phyloP scores from a whole-genome alignment of 2,888 invertebrate genomes.

The Andrena bicolor region DNA sequence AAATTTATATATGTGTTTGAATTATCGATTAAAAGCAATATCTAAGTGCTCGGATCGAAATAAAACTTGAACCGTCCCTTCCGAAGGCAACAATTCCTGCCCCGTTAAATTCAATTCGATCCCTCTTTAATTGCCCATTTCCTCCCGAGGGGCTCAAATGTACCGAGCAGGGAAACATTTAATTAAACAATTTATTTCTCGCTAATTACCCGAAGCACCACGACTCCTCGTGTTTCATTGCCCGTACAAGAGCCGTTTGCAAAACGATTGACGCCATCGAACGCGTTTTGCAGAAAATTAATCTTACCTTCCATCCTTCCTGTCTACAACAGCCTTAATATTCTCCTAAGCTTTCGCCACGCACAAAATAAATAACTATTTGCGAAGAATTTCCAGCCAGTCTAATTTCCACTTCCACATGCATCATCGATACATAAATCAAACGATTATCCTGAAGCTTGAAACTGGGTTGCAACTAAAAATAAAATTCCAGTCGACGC shows the following conservation, averaged over 20 bases:
- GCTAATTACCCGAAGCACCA: slow-evolving; percentile 14
- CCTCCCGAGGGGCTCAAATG: not conserved
- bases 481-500: not conserved
- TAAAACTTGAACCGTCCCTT: not conserved
- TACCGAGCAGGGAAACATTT: slow-evolving; percentile 9
- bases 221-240: not conserved
- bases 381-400: not conserved
- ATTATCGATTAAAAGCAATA: slow-evolving; percentile 4
- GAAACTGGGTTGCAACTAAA: not conserved
- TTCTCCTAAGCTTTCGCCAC: not conserved
- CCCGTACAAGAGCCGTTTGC: not conserved
- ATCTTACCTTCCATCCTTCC: not conserved
- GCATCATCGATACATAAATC: not conserved
- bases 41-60: not conserved
- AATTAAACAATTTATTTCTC: slow-evolving; percentile 33
- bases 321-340: not conserved
- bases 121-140: slow-evolving; percentile 22
- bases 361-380: not conserved
- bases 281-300: not conserved
- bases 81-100: not conserved
- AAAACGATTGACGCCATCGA: not conserved
- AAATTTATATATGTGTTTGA: not conserved
- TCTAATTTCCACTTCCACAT: not conserved
- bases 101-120: slow-evolving; percentile 18
- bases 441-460: not conserved